Evolutionary conservation across 2,797 vertebrate genomes (phyloP).

Genomic region (Hemitrygon akajei): DNA sequence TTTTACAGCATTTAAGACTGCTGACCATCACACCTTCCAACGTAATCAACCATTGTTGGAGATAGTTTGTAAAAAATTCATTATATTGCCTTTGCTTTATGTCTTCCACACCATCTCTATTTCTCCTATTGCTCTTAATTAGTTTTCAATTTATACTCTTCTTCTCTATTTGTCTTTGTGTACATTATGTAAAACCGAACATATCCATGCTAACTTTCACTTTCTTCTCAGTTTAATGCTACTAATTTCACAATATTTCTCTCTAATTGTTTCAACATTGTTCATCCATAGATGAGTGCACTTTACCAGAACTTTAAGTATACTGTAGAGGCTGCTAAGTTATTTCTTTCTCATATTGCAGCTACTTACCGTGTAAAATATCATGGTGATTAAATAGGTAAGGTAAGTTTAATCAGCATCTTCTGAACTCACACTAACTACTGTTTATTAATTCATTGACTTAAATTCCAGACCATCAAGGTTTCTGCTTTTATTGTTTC

Average conservation of each 20-base stretch:
- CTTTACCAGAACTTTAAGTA: neutral
- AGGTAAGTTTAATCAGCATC: no score
- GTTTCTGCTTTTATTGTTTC: neutral
- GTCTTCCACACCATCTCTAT: neutral
- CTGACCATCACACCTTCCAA: no score
- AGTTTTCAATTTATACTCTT: neutral
- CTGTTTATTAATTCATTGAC: no score
- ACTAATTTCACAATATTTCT: neutral
- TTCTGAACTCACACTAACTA: no score
- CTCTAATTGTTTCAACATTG: neutral
- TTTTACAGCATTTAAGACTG: no score
- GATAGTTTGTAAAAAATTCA: neutral
- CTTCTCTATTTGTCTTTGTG: neutral
- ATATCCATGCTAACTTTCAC: neutral
- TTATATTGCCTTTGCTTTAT: neutral
- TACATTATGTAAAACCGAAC: neutral
- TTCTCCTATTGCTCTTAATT: no score
- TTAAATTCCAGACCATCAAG: neutral
- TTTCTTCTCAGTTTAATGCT: neutral
- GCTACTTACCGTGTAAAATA: neutral
- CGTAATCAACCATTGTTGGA: neutral
- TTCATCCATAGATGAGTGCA: no score
- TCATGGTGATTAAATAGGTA: neutral
- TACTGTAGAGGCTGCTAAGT: neutral
- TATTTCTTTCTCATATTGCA: neutral